These are phyloP conservation scores for Manis pentadactyla DNA, from an alignment of 2,797 vertebrate species.

Conservation along the genomic window DNA sequence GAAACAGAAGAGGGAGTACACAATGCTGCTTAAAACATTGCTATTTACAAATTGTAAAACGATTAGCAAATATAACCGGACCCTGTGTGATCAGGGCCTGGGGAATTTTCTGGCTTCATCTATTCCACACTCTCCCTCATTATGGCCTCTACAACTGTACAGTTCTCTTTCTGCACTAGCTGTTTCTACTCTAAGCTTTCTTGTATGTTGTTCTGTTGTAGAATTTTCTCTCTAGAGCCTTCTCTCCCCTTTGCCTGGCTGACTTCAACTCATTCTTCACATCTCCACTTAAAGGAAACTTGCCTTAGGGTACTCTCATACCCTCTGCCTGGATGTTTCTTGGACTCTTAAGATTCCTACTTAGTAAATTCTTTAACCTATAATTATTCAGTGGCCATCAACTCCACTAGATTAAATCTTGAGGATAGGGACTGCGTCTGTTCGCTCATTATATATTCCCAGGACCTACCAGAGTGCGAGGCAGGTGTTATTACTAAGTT, in stretches of 20 bases:
- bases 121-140: not conserved
- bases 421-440: not conserved
- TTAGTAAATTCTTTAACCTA: not conserved
- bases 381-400: not conserved
- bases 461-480: not conserved
- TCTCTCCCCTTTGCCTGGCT: not conserved
- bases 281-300: not conserved
- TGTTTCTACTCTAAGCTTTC: not conserved
- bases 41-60: not conserved
- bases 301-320: not conserved
- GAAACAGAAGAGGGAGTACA: not conserved
- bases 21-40: not conserved
- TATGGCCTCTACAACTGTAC: not conserved
- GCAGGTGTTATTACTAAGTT: not conserved
- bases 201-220: not conserved
- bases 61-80: not conserved
- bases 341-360: not conserved
- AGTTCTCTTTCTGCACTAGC: not conserved
- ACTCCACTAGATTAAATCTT: not conserved
- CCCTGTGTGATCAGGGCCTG: not conserved
- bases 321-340: not conserved
- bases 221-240: constrained; percentile 10
- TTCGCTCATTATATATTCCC: not conserved
- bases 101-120: not conserved
- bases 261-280: not conserved